phyloP scores from a whole-genome alignment of 2,113 vertebrate genomes.

The Verasper variegatus region DNA sequence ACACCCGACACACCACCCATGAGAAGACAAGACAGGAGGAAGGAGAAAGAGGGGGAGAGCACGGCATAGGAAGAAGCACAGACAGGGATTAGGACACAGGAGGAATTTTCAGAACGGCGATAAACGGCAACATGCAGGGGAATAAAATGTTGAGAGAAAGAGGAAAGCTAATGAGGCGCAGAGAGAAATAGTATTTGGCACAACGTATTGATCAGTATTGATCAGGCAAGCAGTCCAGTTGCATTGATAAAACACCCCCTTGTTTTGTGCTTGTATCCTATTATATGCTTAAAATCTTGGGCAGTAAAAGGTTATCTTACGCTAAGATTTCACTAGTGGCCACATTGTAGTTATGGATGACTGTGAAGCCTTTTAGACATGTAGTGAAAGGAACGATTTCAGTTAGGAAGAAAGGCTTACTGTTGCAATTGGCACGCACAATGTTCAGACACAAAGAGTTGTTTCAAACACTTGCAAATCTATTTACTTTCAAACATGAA shows the following conservation, averaged over 20 bases:
- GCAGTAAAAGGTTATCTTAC: constrained; percentile 70
- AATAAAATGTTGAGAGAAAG: constrained; percentile 73
- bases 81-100: constrained; percentile 55
- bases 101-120: constrained; percentile 42
- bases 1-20: constrained; percentile 73
- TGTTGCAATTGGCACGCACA: constrained; percentile 41
- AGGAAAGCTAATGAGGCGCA: constrained; percentile 73
- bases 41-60: constrained; percentile 77
- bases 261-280: constrained; percentile 81
- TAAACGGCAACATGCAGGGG: constrained; percentile 64
- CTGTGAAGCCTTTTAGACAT: constrained; percentile 56
- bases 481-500: constrained; percentile 41
- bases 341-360: constrained; percentile 68
- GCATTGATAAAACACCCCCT: constrained; percentile 77
- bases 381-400: constrained; percentile 61
- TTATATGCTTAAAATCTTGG: constrained; percentile 72
- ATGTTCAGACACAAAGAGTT: constrained; percentile 59
- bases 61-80: constrained; percentile 65
- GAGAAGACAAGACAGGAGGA: constrained; percentile 78
- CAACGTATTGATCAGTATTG: constrained; percentile 65
- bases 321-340: constrained; percentile 65
- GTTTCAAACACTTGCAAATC: constrained; percentile 36
- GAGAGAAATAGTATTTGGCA: constrained; percentile 74
- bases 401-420: constrained; percentile 51
- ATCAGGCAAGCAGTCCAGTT: constrained; percentile 75